phyloP scores from a whole-genome alignment of 1,140 invertebrate species.

The Drosophila neocordata region DNA sequence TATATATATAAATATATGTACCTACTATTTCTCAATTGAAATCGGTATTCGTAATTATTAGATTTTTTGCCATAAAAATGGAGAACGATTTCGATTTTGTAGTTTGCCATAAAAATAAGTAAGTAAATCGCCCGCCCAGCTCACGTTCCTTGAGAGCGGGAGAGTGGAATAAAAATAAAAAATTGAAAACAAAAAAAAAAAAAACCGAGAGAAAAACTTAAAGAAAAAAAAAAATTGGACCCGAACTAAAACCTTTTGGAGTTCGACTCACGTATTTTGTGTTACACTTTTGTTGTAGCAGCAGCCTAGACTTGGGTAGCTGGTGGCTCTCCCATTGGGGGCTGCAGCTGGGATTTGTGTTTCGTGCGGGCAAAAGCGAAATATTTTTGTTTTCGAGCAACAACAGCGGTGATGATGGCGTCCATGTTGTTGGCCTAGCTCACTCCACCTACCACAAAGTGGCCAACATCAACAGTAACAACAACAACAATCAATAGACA shows the following conservation, averaged over 20 bases:
- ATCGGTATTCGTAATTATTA: slow-evolving; percentile 51
- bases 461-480: slow-evolving; percentile 49
- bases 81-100: slow-evolving; percentile 34
- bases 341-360: slow-evolving; percentile 41
- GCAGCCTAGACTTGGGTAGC: slow-evolving; percentile 18
- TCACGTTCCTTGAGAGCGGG: slow-evolving; percentile 58
- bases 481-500: slow-evolving; percentile 66
- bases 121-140: slow-evolving; percentile 69
- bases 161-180: slow-evolving; percentile 50
- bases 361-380: slow-evolving; percentile 50
- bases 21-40: slow-evolving; percentile 51
- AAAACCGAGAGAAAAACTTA: slow-evolving; percentile 12
- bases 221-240: slow-evolving; percentile 29
- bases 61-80: slow-evolving; percentile 48
- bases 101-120: slow-evolving; percentile 69
- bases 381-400: slow-evolving; percentile 41
- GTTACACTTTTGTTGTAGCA: slow-evolving; percentile 72
- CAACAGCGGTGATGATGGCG: slow-evolving; percentile 66
- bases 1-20: slow-evolving; percentile 39
- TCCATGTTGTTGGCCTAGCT: slow-evolving; percentile 65
- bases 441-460: slow-evolving; percentile 73
- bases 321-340: slow-evolving; percentile 31
- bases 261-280: slow-evolving; percentile 80
- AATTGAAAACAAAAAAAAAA: slow-evolving; percentile 63
- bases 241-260: slow-evolving; percentile 21